These are phyloP conservation scores for Leptobrachium leishanense DNA, from an alignment of 2,113 vertebrate species.

Conservation along the genomic window DNA sequence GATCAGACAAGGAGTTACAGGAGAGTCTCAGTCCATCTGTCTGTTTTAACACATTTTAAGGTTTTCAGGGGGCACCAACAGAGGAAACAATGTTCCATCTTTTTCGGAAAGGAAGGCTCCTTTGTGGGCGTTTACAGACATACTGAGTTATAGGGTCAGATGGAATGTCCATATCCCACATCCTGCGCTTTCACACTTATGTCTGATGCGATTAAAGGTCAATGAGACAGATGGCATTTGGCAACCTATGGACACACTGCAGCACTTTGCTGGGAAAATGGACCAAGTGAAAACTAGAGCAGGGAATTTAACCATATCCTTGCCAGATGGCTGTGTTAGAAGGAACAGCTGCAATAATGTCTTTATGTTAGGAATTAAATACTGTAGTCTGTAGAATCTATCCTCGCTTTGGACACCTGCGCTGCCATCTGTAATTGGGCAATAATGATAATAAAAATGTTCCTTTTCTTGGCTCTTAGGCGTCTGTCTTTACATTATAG, in stretches of 20 bases:
- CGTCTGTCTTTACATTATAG: constrained; percentile 36
- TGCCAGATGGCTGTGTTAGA: neutral
- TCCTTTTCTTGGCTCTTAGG: constrained; percentile 35
- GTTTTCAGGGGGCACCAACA: too few relatives aligned
- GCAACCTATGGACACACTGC: constrained; percentile 24
- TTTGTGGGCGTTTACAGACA: constrained; percentile 1
- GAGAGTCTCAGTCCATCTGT: too few relatives aligned
- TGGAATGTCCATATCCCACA: constrained; percentile 14
- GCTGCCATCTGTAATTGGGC: constrained; percentile 42
- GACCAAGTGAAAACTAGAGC: constrained; percentile 24
- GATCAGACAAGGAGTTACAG: too few relatives aligned
- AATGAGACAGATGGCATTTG: constrained; percentile 31
- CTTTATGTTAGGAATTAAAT: constrained; percentile 19
- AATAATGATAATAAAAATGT: constrained; percentile 48
- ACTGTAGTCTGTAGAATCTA: constrained; percentile 23
- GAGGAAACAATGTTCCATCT: neutral
- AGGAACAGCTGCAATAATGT: neutral
- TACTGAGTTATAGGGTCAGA: constrained; percentile 27
- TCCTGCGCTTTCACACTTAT: constrained; percentile 1
- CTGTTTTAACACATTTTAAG: too few relatives aligned
- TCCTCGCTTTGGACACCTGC: constrained; percentile 38
- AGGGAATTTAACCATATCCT: constrained; percentile 11
- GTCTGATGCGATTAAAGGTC: constrained; percentile 24
- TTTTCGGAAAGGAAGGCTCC: constrained; percentile 10
- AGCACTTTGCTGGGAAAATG: constrained; percentile 24